Evolutionary conservation across 2,797 vertebrate species (phyloP), one percentile per base, ranked within the genome.

Genomic region (Enteromius anoplus): DNA sequence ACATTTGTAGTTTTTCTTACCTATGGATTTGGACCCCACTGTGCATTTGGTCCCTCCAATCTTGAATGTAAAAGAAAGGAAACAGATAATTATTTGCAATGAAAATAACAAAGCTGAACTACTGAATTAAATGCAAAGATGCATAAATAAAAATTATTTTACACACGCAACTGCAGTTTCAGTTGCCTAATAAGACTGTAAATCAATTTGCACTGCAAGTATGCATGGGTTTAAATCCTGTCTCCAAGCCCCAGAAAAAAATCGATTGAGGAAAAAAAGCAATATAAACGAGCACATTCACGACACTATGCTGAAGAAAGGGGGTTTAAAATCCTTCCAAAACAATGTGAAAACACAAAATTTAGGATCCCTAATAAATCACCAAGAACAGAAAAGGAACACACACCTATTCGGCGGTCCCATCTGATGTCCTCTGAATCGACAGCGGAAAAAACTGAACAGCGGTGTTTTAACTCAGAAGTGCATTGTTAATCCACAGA

Each of bases 351-450:
- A 75, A 40, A 34, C 29, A 7, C 6, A 23, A 64, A 7, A 21
- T 81, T 75, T 71, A 6, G 42, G 40, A 15, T 37, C 49, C 21
- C 29, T n/a, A 40, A 21, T 58, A 23, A 55, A 53, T 65, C 2
- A 80, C 49, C 29, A 51, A 85, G 77, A 89, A 23, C n/a, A 83
- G 60, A 76, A 69, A 72, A 49, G 12, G 12, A 55, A 55, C 82
- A 85, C 78, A 78, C 84, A 91, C 90, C 88, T 89, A 82, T 69
- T 81, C 49, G 71, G 66, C 75, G 64, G 78, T 86, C 79, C 65
- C 76, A 85, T 85, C 78, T 80, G 83, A 58, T 69, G 83, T 86
- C 85, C 86, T 78, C 79, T 78, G 83, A 53, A 81, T 79, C 78
- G 29, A 78, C 17, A 21, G 64, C 14, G 29, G 42, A n/a, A 75